Conservation (phyloP, 2,888 invertebrate species). For the Pseudococcus longispinus region DNA sequence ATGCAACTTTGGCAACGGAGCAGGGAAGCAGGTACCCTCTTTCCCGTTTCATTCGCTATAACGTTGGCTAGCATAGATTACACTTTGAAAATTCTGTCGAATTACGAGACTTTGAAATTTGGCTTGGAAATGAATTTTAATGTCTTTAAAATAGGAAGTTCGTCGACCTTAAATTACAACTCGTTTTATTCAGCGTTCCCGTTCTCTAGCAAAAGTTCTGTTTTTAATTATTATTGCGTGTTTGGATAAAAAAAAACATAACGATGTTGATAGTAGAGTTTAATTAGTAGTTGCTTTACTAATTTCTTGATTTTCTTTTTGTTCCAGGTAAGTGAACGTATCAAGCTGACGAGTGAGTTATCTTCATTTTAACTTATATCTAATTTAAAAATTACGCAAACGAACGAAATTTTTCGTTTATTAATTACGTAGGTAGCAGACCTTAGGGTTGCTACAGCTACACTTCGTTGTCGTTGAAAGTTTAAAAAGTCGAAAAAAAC, state of each 20-base stretch:
- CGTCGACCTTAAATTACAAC: not conserved
- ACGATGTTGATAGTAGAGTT: not conserved
- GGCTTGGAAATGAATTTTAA: not conserved
- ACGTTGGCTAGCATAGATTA: too few relatives aligned
- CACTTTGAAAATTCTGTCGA: too few relatives aligned
- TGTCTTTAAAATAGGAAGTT: not conserved
- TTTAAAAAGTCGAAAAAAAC: not conserved
- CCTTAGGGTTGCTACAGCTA: not conserved
- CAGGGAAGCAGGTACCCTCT: too few relatives aligned
- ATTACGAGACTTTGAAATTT: not conserved
- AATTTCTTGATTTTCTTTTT: not conserved
- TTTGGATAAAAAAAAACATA: not conserved
- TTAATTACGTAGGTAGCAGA: not conserved
- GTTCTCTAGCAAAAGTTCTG: not conserved
- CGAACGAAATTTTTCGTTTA: not conserved
- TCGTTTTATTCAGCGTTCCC: not conserved
- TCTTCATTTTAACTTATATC: not conserved
- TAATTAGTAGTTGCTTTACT: not conserved
- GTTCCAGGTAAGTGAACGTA: conserved; percentile 11
- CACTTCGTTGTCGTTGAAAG: not conserved
- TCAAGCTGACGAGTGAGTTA: not conserved
- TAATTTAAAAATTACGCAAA: not conserved
- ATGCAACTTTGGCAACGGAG: too few relatives aligned
- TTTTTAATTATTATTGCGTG: not conserved
- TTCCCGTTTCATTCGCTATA: too few relatives aligned